Evolutionary conservation across 2,797 vertebrate genomes (phyloP).

Genomic region (Rallus crepitans): DNA sequence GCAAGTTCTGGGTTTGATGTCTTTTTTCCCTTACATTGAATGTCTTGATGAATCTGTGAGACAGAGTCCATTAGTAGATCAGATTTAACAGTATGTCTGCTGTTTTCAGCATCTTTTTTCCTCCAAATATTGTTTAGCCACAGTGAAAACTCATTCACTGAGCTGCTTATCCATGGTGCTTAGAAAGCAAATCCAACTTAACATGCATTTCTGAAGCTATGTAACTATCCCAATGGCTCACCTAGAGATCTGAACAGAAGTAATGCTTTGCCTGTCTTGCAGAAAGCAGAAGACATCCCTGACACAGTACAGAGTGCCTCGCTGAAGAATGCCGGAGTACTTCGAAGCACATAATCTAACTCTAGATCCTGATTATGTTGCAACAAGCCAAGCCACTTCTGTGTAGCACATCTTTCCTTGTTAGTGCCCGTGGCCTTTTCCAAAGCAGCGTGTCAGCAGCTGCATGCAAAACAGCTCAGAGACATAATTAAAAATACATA

Average conservation of each 20-base stretch:
- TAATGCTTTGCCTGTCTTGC: background rate
- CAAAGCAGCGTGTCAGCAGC: background rate
- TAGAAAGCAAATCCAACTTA: background rate
- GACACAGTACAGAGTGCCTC: background rate
- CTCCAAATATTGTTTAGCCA: background rate
- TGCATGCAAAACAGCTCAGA: background rate
- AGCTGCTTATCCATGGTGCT: background rate
- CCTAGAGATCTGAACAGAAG: background rate
- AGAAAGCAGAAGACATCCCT: background rate
- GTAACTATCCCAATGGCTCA: background rate
- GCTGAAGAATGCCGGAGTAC: background rate
- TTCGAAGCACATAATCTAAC: background rate
- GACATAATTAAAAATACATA: background rate
- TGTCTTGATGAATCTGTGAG: background rate
- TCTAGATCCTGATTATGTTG: background rate
- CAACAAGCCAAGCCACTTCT: background rate
- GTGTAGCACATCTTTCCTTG: background rate
- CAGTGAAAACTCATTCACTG: background rate
- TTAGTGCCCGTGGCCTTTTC: background rate
- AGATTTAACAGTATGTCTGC: background rate
- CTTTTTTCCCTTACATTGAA: background rate
- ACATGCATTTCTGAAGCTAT: background rate
- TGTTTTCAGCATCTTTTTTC: conserved; percentile 6
- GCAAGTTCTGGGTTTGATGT: background rate
- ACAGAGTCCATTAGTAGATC: background rate